Evolutionary conservation across 2,113 vertebrate genomes (phyloP).

Genomic region (Phyllostomus hastatus): DNA sequence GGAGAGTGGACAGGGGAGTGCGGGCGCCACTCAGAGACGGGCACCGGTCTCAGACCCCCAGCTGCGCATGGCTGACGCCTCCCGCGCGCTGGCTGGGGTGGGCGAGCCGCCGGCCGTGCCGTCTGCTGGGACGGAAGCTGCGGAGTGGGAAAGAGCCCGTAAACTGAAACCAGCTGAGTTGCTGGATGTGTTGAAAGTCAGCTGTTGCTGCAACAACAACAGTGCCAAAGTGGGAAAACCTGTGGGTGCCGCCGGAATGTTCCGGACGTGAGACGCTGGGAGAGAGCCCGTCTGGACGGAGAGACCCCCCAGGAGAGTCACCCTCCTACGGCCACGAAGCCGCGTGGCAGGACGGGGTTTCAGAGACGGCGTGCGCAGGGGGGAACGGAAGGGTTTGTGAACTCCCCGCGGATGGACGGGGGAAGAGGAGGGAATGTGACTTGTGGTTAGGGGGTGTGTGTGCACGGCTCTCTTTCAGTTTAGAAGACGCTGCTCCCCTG

Average conservation of each 20-base stretch:
- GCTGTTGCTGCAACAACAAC: not conserved
- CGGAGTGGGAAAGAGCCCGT: not conserved
- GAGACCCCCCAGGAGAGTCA: not conserved
- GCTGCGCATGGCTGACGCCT: not conserved
- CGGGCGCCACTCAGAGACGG: too few species aligned
- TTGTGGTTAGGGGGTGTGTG: not conserved
- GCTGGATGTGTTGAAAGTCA: not conserved
- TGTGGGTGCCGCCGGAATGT: not conserved
- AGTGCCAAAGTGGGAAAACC: not conserved
- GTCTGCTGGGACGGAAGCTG: not conserved
- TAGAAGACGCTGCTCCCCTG: not conserved
- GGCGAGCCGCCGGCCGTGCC: not conserved
- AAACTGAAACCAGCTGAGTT: not conserved
- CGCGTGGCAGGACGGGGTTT: not conserved
- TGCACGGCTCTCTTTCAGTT: not conserved
- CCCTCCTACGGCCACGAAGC: not conserved
- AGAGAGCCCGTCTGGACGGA: not conserved
- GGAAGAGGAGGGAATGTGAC: not conserved
- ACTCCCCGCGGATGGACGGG: too few species aligned
- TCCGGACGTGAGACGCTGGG: not conserved
- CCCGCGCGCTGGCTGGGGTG: not conserved
- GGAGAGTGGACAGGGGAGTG: too few species aligned
- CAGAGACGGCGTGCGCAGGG: not conserved
- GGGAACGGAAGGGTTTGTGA: not conserved
- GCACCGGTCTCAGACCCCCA: not conserved